phyloP scores from a whole-genome alignment of 2,797 vertebrate species.

The Epinephelus awoara region DNA sequence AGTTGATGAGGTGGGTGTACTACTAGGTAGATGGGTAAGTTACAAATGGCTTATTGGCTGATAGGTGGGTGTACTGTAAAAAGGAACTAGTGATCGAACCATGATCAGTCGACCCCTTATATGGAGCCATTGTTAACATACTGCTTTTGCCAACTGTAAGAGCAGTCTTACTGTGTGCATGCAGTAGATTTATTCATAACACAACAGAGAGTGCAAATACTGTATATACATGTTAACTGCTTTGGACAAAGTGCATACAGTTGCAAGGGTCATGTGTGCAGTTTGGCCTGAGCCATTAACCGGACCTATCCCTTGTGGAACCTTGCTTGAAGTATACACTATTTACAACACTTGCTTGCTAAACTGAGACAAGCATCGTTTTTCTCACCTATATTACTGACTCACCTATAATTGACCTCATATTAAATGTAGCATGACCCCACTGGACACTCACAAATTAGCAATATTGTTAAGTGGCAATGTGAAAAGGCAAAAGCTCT shows the following conservation, averaged over 20 bases:
- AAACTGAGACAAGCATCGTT: background rate
- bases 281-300: background rate
- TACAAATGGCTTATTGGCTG: no score
- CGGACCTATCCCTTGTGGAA: background rate
- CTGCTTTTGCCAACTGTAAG: no score
- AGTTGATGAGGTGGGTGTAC: no score
- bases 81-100: no score
- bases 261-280: background rate
- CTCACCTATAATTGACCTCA: background rate
- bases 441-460: background rate
- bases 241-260: background rate
- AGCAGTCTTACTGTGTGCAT: no score
- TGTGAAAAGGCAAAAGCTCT: background rate
- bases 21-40: no score
- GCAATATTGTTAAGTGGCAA: background rate
- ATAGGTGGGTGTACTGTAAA: no score
- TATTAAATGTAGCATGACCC: background rate
- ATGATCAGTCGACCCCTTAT: no score
- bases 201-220: background rate
- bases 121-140: background rate
- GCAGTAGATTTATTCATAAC: no score
- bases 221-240: background rate
- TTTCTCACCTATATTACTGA: background rate
- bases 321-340: background rate
- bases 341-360: no score